Conservation (phyloP, 1,140 invertebrate species). For the Drosophila cardini region DNA sequence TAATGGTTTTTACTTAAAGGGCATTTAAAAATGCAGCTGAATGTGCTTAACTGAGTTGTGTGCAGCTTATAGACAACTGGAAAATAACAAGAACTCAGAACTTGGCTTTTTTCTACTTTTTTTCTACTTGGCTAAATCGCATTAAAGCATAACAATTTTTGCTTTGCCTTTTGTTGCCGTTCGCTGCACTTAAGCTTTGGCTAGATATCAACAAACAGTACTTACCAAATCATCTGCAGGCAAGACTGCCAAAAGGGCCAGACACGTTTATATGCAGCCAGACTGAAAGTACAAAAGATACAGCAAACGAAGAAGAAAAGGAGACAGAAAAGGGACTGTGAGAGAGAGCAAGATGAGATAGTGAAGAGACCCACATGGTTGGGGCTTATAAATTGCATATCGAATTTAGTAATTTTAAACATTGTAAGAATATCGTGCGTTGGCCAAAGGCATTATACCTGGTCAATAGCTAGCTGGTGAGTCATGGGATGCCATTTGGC, state of each 20-base stretch:
- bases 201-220: constrained; percentile 75
- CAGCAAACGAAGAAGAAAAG: background rate
- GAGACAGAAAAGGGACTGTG: background rate
- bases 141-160: constrained; percentile 72
- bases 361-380: background rate
- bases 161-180: constrained; percentile 49
- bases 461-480: constrained; percentile 20
- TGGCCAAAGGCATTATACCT: constrained; percentile 39
- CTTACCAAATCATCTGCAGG: constrained; percentile 66
- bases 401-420: constrained; percentile 78
- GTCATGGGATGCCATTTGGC: constrained; percentile 26
- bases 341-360: background rate
- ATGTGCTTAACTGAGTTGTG: constrained; percentile 43
- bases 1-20: background rate
- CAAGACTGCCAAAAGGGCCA: constrained; percentile 66
- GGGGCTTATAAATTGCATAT: constrained; percentile 79
- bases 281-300: constrained; percentile 7
- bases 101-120: constrained; percentile 8
- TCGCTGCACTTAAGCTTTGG: constrained; percentile 74
- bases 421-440: constrained; percentile 72
- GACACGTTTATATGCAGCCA: constrained; percentile 14
- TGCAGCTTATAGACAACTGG: constrained; percentile 52
- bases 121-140: constrained; percentile 55
- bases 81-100: constrained; percentile 49
- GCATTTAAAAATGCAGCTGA: constrained; percentile 38